phyloP scores from a whole-genome alignment of 37 sponge, comb jelly and placozoan genomes.

The Hexactinellida sp. region DNA sequence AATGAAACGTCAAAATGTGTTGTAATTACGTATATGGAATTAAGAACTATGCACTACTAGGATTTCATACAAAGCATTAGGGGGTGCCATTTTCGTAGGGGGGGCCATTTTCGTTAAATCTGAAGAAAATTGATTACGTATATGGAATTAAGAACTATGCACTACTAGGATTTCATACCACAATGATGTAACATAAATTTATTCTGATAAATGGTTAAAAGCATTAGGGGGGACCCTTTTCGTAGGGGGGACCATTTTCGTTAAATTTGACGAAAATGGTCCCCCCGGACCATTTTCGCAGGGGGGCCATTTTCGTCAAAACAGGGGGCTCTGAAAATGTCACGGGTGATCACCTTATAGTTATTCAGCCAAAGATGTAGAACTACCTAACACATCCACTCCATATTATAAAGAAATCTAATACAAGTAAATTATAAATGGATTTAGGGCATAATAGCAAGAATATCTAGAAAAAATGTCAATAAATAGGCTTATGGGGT shows the following conservation, averaged over 20 bases:
- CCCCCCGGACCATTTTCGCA: background rate
- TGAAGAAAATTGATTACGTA: background rate
- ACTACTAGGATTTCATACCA: too few species aligned
- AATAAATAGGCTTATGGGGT: too few species aligned
- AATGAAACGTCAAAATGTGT: background rate
- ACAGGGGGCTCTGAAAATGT: background rate
- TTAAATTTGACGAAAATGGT: background rate
- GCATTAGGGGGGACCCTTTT: background rate
- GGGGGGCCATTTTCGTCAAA: background rate
- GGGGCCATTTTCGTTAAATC: background rate
- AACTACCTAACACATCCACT: too few species aligned
- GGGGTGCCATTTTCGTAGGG: background rate
- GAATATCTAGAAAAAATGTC: too few species aligned
- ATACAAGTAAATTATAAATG: too few species aligned
- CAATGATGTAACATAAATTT: background rate
- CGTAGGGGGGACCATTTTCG: constrained; percentile 3
- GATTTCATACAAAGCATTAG: background rate
- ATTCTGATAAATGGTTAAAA: background rate
- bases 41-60: background rate
- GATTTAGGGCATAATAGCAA: too few species aligned
- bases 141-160: background rate
- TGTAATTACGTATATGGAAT: background rate
- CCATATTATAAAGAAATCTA: too few species aligned
- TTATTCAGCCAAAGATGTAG: too few species aligned
- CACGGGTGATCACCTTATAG: too few species aligned